A percentile compares a stretch with the other conserved stretches of the same genome.
Evolutionary conservation across 2,113 vertebrate species (phyloP).

Genomic region (Leucosticte australis): DNA sequence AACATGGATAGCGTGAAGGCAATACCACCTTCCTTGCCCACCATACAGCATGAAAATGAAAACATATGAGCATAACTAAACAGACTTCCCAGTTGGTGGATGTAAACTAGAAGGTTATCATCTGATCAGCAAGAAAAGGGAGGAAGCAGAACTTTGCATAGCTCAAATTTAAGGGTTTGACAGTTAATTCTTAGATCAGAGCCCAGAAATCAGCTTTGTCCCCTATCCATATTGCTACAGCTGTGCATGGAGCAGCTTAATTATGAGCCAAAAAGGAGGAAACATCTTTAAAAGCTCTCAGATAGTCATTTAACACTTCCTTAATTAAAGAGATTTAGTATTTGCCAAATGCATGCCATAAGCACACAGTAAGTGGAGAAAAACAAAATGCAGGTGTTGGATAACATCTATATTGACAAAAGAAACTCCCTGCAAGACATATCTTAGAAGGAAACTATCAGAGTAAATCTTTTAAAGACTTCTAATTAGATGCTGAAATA

Average conservation of each 20-base stretch:
- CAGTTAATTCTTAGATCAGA: background rate
- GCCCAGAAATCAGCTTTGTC: background rate
- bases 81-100: background rate
- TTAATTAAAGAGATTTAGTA: slow-evolving; percentile 34
- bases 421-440: background rate
- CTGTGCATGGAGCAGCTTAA: background rate
- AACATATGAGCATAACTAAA: background rate
- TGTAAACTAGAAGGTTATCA: background rate
- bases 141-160: background rate
- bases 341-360: slow-evolving; percentile 47
- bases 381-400: slow-evolving; percentile 48
- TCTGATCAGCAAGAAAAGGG: background rate
- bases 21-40: background rate
- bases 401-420: slow-evolving; percentile 65
- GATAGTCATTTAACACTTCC: slow-evolving; percentile 44
- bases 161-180: background rate
- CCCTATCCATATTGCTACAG: background rate
- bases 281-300: slow-evolving; percentile 29
- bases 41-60: background rate
- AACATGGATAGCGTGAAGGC: background rate
- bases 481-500: slow-evolving; percentile 71
- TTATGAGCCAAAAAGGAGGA: background rate
- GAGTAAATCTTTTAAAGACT: slow-evolving; percentile 65
- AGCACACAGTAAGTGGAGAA: slow-evolving; percentile 42
- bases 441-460: slow-evolving; percentile 42